Evolutionary conservation across 2,888 invertebrate genomes (phyloP).

Genomic region (Caenorhabditis sp.): DNA sequence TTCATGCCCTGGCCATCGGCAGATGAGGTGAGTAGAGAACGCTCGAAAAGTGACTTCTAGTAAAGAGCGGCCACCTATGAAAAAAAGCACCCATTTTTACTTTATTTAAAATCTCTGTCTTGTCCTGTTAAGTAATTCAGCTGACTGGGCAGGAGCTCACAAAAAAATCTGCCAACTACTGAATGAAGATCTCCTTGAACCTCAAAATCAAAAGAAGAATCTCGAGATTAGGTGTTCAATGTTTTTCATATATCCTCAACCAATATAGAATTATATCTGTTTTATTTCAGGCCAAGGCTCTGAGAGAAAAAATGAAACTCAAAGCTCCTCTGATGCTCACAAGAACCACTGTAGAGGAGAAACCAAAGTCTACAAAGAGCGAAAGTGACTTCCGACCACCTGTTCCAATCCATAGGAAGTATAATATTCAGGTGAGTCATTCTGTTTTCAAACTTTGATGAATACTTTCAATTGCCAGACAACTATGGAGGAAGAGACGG

Average conservation of each 20-base stretch:
- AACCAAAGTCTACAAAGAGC: constrained; percentile 20
- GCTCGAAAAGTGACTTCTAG: neutral
- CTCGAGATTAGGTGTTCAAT: too few species aligned
- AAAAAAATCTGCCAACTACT: too few species aligned
- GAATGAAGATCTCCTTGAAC: too few species aligned
- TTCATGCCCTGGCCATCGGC: constrained; percentile 82
- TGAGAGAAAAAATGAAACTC: constrained; percentile 66
- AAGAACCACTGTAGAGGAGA: constrained; percentile 50
- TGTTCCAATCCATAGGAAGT: constrained; percentile 66
- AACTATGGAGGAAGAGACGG: constrained; percentile 26
- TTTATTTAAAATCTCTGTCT: too few species aligned
- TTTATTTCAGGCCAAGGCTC: constrained; percentile 67
- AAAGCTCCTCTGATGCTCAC: constrained; percentile 57
- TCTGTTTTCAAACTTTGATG: neutral
- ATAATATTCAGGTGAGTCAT: constrained; percentile 46
- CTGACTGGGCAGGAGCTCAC: too few species aligned
- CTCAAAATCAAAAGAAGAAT: too few species aligned
- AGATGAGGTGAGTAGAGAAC: constrained; percentile 73
- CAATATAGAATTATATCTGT: too few species aligned
- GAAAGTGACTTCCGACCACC: constrained; percentile 51
- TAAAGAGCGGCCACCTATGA: too few species aligned
- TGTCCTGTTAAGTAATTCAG: too few species aligned
- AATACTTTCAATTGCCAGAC: constrained; percentile 17
- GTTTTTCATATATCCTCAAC: too few species aligned
- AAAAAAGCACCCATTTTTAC: too few species aligned